phyloP scores from a whole-genome alignment of 2,113 vertebrate genomes.

The Laterallus jamaicensis region DNA sequence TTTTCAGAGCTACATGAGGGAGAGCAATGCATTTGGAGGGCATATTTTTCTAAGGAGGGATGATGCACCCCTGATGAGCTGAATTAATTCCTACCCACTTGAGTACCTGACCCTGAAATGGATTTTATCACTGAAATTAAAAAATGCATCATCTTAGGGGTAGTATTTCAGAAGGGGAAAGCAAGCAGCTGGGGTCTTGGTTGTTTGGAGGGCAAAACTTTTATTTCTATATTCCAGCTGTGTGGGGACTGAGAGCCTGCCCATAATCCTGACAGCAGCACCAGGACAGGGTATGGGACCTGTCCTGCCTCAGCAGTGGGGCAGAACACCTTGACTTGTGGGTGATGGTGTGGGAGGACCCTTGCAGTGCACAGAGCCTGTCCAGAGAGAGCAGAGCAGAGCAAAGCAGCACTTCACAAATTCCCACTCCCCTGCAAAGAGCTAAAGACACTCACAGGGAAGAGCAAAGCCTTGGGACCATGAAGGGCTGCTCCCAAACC shows the following conservation, averaged over 20 bases:
- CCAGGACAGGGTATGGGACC: background rate
- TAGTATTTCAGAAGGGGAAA: background rate
- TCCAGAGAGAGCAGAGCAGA: background rate
- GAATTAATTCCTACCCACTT: background rate
- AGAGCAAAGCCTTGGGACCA: background rate
- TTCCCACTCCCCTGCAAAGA: background rate
- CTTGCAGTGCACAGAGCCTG: background rate
- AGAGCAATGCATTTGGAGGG: background rate
- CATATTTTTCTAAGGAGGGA: background rate
- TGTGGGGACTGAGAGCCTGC: background rate
- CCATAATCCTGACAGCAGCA: background rate
- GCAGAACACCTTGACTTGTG: background rate
- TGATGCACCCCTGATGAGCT: background rate
- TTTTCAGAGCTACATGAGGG: background rate
- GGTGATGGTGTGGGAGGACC: background rate
- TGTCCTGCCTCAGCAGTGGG: accelerated
- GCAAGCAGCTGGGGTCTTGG: background rate
- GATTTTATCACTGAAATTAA: background rate
- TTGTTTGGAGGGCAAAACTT: background rate
- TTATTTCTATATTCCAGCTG: background rate
- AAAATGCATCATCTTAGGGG: background rate
- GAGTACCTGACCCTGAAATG: background rate
- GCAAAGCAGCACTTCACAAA: background rate
- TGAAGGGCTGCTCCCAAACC: accelerated
- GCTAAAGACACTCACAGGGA: background rate